Evolutionary conservation across 2,797 vertebrate genomes (phyloP), one percentile per base, ranked within the genome.

Genomic region (Pangasius macronema): DNA sequence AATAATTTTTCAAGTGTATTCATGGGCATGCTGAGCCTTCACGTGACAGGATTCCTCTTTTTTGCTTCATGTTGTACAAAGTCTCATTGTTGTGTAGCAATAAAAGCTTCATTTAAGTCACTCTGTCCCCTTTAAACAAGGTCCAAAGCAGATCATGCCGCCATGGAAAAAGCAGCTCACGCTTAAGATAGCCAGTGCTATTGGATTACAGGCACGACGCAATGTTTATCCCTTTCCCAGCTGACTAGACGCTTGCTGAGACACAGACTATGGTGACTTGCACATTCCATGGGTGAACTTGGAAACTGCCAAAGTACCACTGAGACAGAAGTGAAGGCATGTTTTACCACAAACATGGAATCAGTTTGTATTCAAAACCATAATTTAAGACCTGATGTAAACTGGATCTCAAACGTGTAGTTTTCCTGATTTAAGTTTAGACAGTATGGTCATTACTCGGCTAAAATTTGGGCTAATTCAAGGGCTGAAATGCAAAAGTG

Each of bases 161-260:
- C 20, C n/a, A 68, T 68, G 18, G 84, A 82, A 91, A 89, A 88
- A 87, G 51, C 33, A 65, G n/a, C 57, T 20, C 30, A 72, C 7
- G 55, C 90, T 89, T 75, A 89, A 91, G 87, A 91, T 90, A 90
- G 90, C 75, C 65, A 33, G 76, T 16, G 6, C 67, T 91, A 91
- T 92, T 88, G 65, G 16, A 76, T 92, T 89, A 89, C 93, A 76
- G 13, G 76, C 70, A 67, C 89, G 82, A 79, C 75, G 49, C 63
- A 89, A 84, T 93, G 91, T 93, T 93, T 92, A 91, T 87, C 89
- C 87, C 61, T 91, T 91, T 55, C 73, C 70, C 91, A 91, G 83
- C 87, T 87, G 87, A 85, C 85, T 27, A 51, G 70, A 33, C 51
- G 33, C 18, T 30, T 46, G 53, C 22, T n/a, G 20, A 61, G 46